A percentile compares a stretch with the other conserved stretches of the same genome.
Evolutionary conservation across 2,888 invertebrate genomes (phyloP).

Genomic region (Calephelis perditalis): DNA sequence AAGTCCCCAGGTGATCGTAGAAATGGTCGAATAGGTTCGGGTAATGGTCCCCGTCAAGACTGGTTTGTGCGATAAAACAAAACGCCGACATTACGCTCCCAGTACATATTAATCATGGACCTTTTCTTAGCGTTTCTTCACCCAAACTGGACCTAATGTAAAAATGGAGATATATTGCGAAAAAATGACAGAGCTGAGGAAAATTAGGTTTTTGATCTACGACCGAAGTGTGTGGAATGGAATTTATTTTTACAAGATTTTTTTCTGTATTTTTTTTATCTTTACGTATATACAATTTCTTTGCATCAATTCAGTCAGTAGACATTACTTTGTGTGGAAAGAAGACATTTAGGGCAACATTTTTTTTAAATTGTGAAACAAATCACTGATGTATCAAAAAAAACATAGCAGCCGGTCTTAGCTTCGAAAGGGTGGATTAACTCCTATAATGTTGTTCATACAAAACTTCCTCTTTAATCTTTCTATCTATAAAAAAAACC

Average conservation of each 20-base stretch:
- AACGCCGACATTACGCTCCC: conserved; percentile 51
- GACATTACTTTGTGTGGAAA: too few relatives aligned
- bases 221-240: neutral
- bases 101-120: conserved; percentile 46
- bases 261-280: neutral
- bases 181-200: conserved; percentile 9
- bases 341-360: too few relatives aligned
- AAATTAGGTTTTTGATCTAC: conserved; percentile 12
- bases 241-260: neutral
- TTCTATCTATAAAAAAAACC: too few relatives aligned
- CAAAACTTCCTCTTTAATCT: too few relatives aligned
- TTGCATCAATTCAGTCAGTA: too few relatives aligned
- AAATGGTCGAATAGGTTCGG: conserved; percentile 39
- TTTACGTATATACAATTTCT: too few relatives aligned
- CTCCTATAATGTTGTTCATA: too few relatives aligned
- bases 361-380: too few relatives aligned
- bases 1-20: conserved; percentile 67
- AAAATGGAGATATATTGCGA: conserved; percentile 11
- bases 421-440: too few relatives aligned
- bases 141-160: conserved; percentile 8
- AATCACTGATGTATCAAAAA: too few relatives aligned
- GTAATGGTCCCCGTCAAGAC: conserved; percentile 64
- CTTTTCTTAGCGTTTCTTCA: conserved; percentile 34
- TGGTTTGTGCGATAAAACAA: conserved; percentile 60
- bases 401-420: too few relatives aligned